Conservation (phyloP, 2,113 vertebrate species). For the Gracilinanus agilis region DNA sequence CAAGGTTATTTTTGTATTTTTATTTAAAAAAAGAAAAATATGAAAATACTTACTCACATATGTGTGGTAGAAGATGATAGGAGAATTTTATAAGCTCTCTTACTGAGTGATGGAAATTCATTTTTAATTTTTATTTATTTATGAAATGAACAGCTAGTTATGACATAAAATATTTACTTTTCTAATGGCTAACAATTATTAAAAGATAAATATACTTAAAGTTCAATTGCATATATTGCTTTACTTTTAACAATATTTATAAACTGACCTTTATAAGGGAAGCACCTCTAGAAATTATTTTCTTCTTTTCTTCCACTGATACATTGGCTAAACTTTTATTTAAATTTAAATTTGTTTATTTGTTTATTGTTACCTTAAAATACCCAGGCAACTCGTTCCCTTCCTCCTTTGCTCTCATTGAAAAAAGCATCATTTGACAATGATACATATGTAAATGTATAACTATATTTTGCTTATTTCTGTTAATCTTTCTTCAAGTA, state of each 20-base stretch:
- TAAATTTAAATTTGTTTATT: too few relatives aligned
- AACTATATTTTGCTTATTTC: too few relatives aligned
- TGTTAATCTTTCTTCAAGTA: too few relatives aligned
- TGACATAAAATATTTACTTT: not conserved
- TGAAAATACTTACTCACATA: not conserved
- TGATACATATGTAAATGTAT: too few relatives aligned
- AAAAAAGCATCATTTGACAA: too few relatives aligned
- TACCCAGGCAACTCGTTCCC: too few relatives aligned
- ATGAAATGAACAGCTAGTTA: not conserved
- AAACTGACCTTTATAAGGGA: not conserved
- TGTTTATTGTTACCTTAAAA: too few relatives aligned
- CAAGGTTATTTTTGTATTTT: not conserved
- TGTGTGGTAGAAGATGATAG: not conserved
- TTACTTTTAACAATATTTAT: not conserved
- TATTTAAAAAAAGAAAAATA: not conserved
- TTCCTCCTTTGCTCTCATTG: too few relatives aligned
- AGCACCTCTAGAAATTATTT: not conserved
- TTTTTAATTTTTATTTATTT: not conserved
- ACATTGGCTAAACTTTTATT: not conserved
- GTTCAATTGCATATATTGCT: not conserved
- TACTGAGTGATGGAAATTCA: not conserved
- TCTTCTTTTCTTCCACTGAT: not conserved
- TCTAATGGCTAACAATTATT: not conserved
- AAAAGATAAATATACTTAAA: not conserved
- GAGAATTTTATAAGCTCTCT: not conserved